phyloP scores from a whole-genome alignment of 2,888 invertebrate species.

The Chaitophorus viminalis region DNA sequence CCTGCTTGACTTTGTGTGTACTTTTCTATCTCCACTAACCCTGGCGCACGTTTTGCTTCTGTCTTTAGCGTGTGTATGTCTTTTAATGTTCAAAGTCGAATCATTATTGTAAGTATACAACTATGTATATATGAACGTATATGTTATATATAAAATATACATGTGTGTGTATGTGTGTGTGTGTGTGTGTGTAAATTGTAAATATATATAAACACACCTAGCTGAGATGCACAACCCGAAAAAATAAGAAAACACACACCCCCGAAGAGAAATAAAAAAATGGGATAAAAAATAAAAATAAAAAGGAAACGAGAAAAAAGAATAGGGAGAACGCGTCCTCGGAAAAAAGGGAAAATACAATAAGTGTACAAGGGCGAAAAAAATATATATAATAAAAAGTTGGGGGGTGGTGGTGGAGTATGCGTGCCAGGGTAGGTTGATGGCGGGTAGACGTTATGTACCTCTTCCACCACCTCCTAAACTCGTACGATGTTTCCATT shows the following conservation, averaged over 20 bases:
- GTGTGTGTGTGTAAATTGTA: neutral
- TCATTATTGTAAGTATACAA: slow-evolving; percentile 10
- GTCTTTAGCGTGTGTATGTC: neutral
- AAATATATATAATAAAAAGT: slow-evolving; percentile 62
- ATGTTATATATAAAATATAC: neutral
- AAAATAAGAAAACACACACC: slow-evolving; percentile 24
- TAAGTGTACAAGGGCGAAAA: slow-evolving; percentile 60
- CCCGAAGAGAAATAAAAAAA: slow-evolving; percentile 21
- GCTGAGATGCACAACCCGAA: slow-evolving; percentile 1
- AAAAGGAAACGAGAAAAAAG: slow-evolving; percentile 53
- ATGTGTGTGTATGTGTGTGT: neutral
- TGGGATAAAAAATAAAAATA: slow-evolving; percentile 41
- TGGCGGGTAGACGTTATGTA: slow-evolving; percentile 62
- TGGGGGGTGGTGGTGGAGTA: slow-evolving; percentile 20
- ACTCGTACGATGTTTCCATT: slow-evolving; percentile 63
- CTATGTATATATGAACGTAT: neutral
- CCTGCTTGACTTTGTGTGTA: neutral
- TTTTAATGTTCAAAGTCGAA: slow-evolving; percentile 54
- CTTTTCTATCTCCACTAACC: neutral
- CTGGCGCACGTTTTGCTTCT: neutral
- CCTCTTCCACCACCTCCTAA: slow-evolving; percentile 59
- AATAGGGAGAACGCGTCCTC: slow-evolving; percentile 50
- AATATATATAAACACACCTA: neutral
- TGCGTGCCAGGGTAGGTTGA: slow-evolving; percentile 1
- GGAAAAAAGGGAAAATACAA: slow-evolving; percentile 62